Percentiles rank a stretch among this genome's conserved stretches.
These are phyloP conservation scores for Dipodomys spectabilis DNA, from an alignment of 2,113 vertebrate genomes.

Conservation along the genomic window DNA sequence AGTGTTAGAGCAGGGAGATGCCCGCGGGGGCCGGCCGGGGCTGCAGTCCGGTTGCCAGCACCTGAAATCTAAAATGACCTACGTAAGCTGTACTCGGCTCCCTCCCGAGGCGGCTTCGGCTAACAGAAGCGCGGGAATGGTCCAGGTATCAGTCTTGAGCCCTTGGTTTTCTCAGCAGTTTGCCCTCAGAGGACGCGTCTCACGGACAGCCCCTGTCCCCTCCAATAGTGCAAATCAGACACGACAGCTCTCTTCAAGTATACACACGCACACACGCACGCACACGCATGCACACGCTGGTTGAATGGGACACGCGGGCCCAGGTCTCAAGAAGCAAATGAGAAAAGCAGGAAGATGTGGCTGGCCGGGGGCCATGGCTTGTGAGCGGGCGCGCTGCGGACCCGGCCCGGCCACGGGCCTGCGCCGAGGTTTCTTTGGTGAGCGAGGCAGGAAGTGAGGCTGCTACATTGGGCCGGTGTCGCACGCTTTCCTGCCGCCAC, in stretches of 20 bases:
- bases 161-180: conserved; percentile 84
- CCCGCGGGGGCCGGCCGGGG: conserved; percentile 86
- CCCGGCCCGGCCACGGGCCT: conserved; percentile 79
- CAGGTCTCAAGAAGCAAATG: conserved; percentile 81
- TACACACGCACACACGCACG: conserved; percentile 85
- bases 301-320: conserved; percentile 82
- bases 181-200: conserved; percentile 86
- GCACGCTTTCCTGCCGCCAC: conserved; percentile 86
- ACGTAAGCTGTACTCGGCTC: conserved; percentile 86
- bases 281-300: conserved; percentile 85
- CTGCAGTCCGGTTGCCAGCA: conserved; percentile 89
- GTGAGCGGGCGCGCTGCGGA: conserved; percentile 76
- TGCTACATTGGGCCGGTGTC: conserved; percentile 82
- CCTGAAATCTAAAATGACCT: conserved; percentile 85
- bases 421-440: conserved; percentile 97
- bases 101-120: conserved; percentile 82
- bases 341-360: conserved; percentile 82
- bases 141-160: conserved; percentile 80
- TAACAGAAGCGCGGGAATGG: too few species aligned
- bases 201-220: conserved; percentile 84
- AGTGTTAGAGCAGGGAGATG: conserved; percentile 89
- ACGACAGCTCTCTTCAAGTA: conserved; percentile 93
- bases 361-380: conserved; percentile 85
- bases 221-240: conserved; percentile 94
- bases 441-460: conserved; percentile 91